Percentiles rank a stretch among this genome's conserved stretches.
Conservation (phyloP, 2,113 vertebrate genomes). For the Agapornis roseicollis region DNA sequence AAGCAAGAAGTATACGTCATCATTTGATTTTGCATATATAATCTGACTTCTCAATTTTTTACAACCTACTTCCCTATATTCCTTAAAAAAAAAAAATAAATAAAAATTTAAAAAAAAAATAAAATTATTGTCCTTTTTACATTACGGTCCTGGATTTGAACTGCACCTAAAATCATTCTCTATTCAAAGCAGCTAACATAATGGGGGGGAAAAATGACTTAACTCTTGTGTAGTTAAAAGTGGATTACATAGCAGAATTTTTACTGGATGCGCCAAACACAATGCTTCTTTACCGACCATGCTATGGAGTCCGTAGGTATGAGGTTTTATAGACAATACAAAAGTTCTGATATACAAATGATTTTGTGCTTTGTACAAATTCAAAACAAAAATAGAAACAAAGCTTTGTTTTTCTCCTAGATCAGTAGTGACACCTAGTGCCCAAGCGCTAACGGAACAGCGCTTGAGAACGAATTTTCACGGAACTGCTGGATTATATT, state of each 20-base stretch:
- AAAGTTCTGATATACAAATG: background rate
- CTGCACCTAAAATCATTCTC: background rate
- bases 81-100: background rate
- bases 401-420: constrained; percentile 30
- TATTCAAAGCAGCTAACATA: background rate
- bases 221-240: background rate
- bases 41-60: background rate
- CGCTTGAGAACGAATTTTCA: background rate
- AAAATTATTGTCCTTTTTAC: background rate
- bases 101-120: background rate
- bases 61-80: background rate
- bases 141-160: background rate
- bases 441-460: background rate
- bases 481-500: background rate
- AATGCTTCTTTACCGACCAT: background rate
- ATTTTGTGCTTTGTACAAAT: background rate
- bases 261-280: background rate
- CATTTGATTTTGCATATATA: background rate
- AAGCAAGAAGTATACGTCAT: background rate
- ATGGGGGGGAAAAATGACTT: background rate
- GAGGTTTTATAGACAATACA: constrained; percentile 4
- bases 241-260: background rate
- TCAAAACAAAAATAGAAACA: background rate
- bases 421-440: constrained; percentile 73
- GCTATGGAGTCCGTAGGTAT: background rate